These are phyloP conservation scores for Ceratina japonica DNA, from an alignment of 1,140 invertebrate species.

Conservation along the genomic window DNA sequence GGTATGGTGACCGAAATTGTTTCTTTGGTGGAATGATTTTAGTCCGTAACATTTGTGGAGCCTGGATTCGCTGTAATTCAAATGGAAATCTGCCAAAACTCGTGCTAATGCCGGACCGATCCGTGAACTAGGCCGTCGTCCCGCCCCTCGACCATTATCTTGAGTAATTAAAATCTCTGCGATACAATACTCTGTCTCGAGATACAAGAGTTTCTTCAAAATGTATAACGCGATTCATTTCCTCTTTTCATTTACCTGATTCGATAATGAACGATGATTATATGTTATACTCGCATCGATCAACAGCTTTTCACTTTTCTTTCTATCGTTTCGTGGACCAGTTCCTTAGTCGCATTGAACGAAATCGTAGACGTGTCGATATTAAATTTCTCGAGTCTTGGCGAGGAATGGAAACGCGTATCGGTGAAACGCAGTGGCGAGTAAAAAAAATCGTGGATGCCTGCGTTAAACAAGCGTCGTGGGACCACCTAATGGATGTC, in stretches of 20 bases:
- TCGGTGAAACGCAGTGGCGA: background rate
- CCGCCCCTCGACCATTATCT: constrained; percentile 18
- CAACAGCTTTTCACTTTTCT: too few species aligned
- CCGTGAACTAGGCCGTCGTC: constrained; percentile 28
- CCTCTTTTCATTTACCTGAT: background rate
- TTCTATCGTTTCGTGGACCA: too few species aligned
- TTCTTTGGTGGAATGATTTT: background rate
- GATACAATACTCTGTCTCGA: background rate
- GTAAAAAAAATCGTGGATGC: constrained; percentile 17
- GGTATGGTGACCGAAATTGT: background rate
- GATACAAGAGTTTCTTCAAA: too few species aligned
- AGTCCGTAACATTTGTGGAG: background rate
- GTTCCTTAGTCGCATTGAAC: too few species aligned
- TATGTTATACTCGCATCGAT: too few species aligned
- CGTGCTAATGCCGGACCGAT: constrained; percentile 36
- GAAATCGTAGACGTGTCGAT: background rate
- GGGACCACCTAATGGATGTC: background rate
- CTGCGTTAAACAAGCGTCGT: background rate
- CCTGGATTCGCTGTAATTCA: constrained; percentile 15
- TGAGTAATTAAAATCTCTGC: constrained; percentile 32
- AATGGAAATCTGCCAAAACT: constrained; percentile 44
- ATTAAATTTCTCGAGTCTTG: constrained; percentile 53
- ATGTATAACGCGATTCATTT: too few species aligned
- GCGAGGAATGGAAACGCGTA: constrained; percentile 16
- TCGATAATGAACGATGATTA: background rate